These are phyloP conservation scores for Diploscapter pachys DNA, from an alignment of 1,140 invertebrate species.

Conservation along the genomic window DNA sequence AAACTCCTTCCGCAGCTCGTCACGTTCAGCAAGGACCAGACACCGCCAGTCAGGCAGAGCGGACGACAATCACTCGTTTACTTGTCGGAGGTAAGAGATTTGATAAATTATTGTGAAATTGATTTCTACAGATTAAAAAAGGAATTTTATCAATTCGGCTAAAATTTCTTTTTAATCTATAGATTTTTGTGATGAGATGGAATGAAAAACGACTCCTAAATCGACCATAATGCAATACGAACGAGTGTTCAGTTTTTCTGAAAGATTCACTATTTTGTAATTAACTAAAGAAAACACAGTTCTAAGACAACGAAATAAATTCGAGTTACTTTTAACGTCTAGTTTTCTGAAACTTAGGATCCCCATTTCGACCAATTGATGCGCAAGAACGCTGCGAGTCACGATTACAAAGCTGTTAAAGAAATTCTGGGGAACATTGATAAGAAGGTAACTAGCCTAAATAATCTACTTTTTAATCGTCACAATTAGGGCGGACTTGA, in stretches of 20 bases:
- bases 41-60: constrained; percentile 23
- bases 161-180: too few relatives aligned
- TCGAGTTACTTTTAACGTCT: not conserved
- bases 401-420: constrained; percentile 18
- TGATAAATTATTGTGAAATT: not conserved
- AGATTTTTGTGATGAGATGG: too few relatives aligned
- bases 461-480: not conserved
- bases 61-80: constrained; percentile 23
- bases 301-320: not conserved
- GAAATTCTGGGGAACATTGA: constrained; percentile 29
- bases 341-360: constrained; percentile 5
- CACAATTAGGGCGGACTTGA: constrained; percentile 27
- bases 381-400: constrained; percentile 25
- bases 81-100: constrained; percentile 10
- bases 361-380: constrained; percentile 30
- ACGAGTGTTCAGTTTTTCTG: too few relatives aligned
- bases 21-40: constrained; percentile 26
- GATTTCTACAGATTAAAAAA: too few relatives aligned
- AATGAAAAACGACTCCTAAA: too few relatives aligned
- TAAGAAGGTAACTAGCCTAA: constrained; percentile 15
- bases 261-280: too few relatives aligned
- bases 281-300: too few relatives aligned
- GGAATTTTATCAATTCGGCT: too few relatives aligned
- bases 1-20: constrained; percentile 18
- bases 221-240: too few relatives aligned